A percentile compares a stretch with the other conserved stretches of the same genome.
These are phyloP conservation scores for Serrognathus titanus DNA, from an alignment of 2,888 invertebrate genomes.

Conservation along the genomic window DNA sequence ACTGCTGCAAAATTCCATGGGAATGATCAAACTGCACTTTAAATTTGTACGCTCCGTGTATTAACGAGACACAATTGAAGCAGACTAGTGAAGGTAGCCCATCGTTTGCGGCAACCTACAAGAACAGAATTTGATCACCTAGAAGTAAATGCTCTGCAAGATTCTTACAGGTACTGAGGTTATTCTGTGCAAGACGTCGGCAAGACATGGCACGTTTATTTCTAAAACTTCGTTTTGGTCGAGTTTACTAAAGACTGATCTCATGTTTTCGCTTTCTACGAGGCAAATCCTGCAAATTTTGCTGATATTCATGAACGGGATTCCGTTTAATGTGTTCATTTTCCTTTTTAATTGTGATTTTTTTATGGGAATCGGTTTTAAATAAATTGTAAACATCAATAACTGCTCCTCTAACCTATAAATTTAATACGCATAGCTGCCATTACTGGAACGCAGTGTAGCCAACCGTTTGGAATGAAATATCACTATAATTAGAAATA, in stretches of 20 bases:
- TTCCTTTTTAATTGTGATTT: not conserved
- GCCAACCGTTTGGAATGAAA: too few relatives aligned
- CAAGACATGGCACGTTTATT: conserved; percentile 20
- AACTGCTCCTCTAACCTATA: too few relatives aligned
- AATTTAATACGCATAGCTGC: too few relatives aligned
- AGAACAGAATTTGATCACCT: conserved; percentile 2
- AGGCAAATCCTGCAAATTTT: conserved; percentile 32
- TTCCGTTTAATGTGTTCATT: conserved; percentile 4
- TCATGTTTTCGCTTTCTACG: conserved; percentile 24
- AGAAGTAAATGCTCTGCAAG: not conserved
- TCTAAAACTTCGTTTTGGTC: conserved; percentile 25
- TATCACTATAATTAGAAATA: too few relatives aligned
- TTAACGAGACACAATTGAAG: conserved; percentile 25
- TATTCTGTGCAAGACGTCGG: conserved; percentile 27
- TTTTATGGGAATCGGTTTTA: too few relatives aligned
- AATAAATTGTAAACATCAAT: too few relatives aligned
- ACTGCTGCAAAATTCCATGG: conserved; percentile 25
- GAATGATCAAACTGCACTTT: conserved; percentile 31
- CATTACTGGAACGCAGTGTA: too few relatives aligned
- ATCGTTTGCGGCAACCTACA: conserved; percentile 22
- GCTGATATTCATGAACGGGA: conserved; percentile 18
- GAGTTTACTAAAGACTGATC: conserved; percentile 26
- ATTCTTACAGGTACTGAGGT: conserved; percentile 26
- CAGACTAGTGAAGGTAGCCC: conserved; percentile 29
- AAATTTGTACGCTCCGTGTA: conserved; percentile 30